These are phyloP conservation scores for Alca torda DNA, from an alignment of 2,797 vertebrate species.

Conservation along the genomic window DNA sequence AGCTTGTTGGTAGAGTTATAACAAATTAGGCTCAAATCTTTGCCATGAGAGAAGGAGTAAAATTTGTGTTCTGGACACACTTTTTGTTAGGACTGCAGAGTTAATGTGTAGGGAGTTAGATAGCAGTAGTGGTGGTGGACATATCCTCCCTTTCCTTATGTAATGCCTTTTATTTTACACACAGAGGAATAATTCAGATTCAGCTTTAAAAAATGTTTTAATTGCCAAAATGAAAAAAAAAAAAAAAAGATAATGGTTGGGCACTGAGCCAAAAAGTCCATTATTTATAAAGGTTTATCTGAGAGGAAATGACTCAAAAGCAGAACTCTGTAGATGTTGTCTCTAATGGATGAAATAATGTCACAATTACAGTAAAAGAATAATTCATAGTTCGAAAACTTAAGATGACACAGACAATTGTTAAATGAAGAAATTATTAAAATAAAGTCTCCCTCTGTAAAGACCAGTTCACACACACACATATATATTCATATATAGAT, in stretches of 20 bases:
- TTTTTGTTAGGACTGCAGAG: neutral
- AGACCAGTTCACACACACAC: neutral
- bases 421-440: neutral
- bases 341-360: neutral
- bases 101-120: rapidly evolving
- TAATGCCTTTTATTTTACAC: neutral
- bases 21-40: neutral
- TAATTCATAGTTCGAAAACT: neutral
- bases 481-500: neutral
- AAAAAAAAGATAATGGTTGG: neutral
- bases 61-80: neutral
- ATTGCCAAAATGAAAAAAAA: neutral
- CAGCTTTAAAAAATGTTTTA: neutral
- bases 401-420: neutral
- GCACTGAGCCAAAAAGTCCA: neutral
- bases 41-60: neutral
- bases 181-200: neutral
- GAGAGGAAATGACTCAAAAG: neutral
- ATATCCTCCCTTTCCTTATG: neutral
- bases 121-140: neutral
- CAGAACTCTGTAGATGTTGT: neutral
- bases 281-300: neutral
- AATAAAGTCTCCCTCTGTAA: neutral
- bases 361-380: neutral
- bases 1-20: neutral